Conservation (phyloP, 2,113 vertebrate genomes). For the Henicopernis longicauda region DNA sequence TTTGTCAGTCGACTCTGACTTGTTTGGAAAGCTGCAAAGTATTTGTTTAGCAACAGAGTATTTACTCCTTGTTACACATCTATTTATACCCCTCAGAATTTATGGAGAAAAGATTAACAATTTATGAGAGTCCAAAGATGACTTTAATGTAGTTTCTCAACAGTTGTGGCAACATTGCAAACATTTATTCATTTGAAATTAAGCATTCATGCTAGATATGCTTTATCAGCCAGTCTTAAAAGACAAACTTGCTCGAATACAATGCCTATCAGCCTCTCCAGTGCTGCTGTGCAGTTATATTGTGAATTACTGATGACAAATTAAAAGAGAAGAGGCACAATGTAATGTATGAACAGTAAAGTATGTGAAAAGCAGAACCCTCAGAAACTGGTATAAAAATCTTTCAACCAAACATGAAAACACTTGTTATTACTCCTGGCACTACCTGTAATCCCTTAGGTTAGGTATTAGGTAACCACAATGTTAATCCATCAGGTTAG, state of each 20-base stretch:
- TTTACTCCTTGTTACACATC: not conserved
- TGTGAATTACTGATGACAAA: not conserved
- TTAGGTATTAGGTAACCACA: not conserved
- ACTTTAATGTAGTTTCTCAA: not conserved
- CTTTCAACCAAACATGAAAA: not conserved
- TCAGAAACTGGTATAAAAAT: not conserved
- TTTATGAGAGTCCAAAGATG: constrained; percentile 14
- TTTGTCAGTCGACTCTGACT: not conserved
- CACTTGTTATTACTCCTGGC: not conserved
- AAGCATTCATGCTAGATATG: not conserved
- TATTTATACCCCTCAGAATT: not conserved
- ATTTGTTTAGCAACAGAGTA: constrained; percentile 7
- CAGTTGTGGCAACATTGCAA: not conserved
- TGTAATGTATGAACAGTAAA: not conserved
- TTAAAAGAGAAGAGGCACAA: not conserved
- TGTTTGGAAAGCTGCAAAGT: not conserved
- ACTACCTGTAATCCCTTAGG: not conserved
- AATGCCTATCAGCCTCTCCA: not conserved
- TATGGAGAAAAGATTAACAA: not conserved
- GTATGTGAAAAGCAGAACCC: not conserved
- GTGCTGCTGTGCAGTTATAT: not conserved
- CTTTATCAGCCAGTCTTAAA: not conserved
- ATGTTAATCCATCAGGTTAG: not conserved
- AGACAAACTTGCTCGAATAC: not conserved
- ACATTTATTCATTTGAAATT: not conserved